Percentiles rank a stretch among this genome's conserved stretches.
Evolutionary conservation across 2,797 vertebrate species (phyloP).

Genomic region (Moxostoma hubbsi): DNA sequence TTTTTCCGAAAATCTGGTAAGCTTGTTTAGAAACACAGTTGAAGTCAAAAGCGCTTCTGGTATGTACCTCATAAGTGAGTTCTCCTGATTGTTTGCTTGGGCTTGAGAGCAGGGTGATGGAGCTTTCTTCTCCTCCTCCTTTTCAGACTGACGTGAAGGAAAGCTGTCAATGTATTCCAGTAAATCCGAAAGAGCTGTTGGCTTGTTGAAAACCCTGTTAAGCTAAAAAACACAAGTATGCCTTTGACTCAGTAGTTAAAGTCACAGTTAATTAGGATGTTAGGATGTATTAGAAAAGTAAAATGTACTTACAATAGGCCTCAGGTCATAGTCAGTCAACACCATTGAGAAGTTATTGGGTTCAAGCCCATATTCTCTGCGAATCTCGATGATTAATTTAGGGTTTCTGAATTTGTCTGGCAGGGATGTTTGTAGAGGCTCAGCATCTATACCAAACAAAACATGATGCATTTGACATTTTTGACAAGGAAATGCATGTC

Average conservation of each 20-base stretch:
- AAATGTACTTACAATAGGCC: conserved; percentile 67
- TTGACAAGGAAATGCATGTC: background rate
- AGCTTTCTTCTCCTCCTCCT: conserved; percentile 68
- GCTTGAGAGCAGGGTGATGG: conserved; percentile 63
- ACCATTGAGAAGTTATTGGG: conserved; percentile 79
- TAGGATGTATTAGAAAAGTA: background rate
- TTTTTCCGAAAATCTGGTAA: background rate
- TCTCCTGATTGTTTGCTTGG: conserved; percentile 57
- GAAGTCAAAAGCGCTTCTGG: background rate
- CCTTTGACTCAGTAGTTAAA: background rate
- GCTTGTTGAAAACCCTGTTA: conserved; percentile 76
- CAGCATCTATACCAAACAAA: conserved; percentile 45
- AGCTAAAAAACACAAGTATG: conserved; percentile 8
- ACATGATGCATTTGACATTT: background rate
- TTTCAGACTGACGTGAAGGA: conserved; percentile 73
- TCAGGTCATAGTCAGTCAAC: conserved; percentile 80
- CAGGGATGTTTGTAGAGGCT: conserved; percentile 31
- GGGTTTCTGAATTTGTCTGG: conserved; percentile 62
- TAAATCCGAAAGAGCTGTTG: conserved; percentile 67
- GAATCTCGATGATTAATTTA: conserved; percentile 71
- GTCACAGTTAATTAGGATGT: background rate
- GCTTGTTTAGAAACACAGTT: background rate
- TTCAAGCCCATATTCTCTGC: conserved; percentile 72
- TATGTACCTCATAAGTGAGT: conserved; percentile 76
- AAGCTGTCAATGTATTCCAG: conserved; percentile 78